Conservation (phyloP, 2,113 vertebrate species). For the Bubo blakistoni region DNA sequence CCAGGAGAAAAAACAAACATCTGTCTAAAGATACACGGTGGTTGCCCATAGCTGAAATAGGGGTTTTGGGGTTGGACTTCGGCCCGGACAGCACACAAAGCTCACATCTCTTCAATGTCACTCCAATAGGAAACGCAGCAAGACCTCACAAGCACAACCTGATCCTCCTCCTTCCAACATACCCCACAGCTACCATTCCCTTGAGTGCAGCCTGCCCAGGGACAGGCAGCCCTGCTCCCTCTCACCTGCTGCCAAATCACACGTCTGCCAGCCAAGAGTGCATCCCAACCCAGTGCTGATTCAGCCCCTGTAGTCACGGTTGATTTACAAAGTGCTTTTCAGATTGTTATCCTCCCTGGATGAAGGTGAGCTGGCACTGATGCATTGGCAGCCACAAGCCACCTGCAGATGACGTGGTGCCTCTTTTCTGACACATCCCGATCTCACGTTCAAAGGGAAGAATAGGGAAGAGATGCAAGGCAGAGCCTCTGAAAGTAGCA, state of each 20-base stretch:
- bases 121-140: neutral
- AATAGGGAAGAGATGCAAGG: neutral
- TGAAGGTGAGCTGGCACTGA: fast-evolving
- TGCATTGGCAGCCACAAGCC: neutral
- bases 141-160: neutral
- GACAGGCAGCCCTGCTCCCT: neutral
- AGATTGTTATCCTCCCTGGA: neutral
- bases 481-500: neutral
- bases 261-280: fast-evolving
- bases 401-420: fast-evolving
- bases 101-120: neutral
- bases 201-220: fast-evolving
- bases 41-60: neutral
- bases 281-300: neutral
- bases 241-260: fast-evolving
- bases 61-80: too few relatives aligned
- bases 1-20: neutral
- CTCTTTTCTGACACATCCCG: neutral
- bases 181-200: neutral
- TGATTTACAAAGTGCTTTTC: neutral
- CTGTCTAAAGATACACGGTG: neutral
- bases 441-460: fast-evolving
- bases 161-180: neutral
- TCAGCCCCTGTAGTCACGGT: neutral
- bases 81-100: neutral